Base-by-base conservation (phyloP, 2,113 vertebrate genomes). In the Apistogramma diplotaenia region DNA sequence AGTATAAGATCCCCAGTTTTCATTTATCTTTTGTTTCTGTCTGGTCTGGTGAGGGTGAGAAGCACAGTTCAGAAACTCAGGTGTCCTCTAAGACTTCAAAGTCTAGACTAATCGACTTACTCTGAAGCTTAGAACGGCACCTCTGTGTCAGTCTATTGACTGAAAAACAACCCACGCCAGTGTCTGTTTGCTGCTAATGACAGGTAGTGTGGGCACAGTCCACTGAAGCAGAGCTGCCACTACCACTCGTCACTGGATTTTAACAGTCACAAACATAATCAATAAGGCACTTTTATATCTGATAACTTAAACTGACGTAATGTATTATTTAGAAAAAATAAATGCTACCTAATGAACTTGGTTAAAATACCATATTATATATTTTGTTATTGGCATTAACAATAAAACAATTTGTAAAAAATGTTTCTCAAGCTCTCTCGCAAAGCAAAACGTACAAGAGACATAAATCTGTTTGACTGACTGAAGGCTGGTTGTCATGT, bases 71-170 rank as follows among this genome's bases (percentile, higher is more conserved):
- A 85, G 76, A 37, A 40, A 11, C 85, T 85, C 86, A 85, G 85
- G 90, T 93, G 87, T 84, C 61, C 62, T 78, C 79, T 88, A 81
- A 89, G 76, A 73, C 85, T 74, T 89, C 86, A 91, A 89, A 88
- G 89, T 91, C 91, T 86, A 91, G 92, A 93, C 89, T 92, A 91
- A 93, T 93, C 76, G 89, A 93, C 90, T 90, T 90, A 90, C 85
- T 82, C 46, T 60, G 73, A 87, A 82, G 92, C 89, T 90, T 86
- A 86, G 49, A 78, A 81, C 59, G 51, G 74, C 91, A 91, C 82
- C 82, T 83, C 71, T 27, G 87, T 87, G 89, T 93, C 90, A 88
- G 84, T 80, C 86, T 91, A 91, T 91, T 91, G 92, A 93, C 85
- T 87, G 88, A 78, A 88, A 89, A 91, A 90, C 89, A 89, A 87